phyloP scores from a whole-genome alignment of 1,140 invertebrate genomes.

The Zophobas morio region DNA sequence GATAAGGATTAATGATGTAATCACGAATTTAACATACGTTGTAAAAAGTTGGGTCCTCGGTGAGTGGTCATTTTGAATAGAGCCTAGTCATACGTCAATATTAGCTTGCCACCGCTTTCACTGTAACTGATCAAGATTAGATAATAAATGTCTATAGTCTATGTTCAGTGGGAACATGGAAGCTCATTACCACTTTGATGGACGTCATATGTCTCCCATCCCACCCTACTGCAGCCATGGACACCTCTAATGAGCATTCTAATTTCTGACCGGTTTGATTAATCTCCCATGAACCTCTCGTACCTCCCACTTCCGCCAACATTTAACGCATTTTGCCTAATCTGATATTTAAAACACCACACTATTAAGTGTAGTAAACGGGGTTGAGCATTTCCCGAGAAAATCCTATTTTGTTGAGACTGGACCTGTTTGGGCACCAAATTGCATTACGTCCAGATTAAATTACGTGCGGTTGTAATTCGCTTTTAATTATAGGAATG shows the following conservation, averaged over 20 bases:
- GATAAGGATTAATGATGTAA: too few species aligned
- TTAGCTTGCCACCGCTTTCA: background rate
- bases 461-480: constrained; percentile 35
- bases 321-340: constrained; percentile 12
- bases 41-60: too few species aligned
- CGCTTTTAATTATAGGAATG: constrained; percentile 34
- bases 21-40: too few species aligned
- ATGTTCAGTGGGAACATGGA: constrained; percentile 34
- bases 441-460: constrained; percentile 36
- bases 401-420: constrained; percentile 2
- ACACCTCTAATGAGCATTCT: constrained; percentile 49
- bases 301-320: constrained; percentile 44
- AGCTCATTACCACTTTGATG: constrained; percentile 50
- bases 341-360: constrained; percentile 24
- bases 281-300: constrained; percentile 44
- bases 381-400: background rate
- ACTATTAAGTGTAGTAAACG: constrained; percentile 18
- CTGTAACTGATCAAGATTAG: constrained; percentile 12
- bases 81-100: background rate
- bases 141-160: constrained; percentile 7
- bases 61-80: background rate
- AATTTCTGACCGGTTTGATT: constrained; percentile 51
- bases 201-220: constrained; percentile 43
- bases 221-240: background rate
- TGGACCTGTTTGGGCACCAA: constrained; percentile 6